Base-by-base conservation (phyloP, 2,113 vertebrate species). In the Hydrochoerus hydrochaeris region DNA sequence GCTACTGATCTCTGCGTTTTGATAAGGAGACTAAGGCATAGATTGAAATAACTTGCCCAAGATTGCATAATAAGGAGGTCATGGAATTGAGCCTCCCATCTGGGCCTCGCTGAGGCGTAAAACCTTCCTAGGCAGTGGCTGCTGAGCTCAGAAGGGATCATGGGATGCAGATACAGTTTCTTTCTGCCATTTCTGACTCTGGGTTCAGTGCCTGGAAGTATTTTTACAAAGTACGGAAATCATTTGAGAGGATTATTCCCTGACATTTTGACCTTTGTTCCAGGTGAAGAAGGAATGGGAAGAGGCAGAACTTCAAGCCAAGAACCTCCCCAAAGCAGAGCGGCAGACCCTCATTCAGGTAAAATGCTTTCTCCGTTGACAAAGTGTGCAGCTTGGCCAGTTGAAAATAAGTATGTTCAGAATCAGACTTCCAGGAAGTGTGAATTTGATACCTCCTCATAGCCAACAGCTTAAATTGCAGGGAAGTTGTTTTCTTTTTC, bases 251-350 rank as follows among this genome's bases (percentile, higher is more conserved):
- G 32, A 71, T 77, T 44, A 41, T 81, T 93, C 54, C 65, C 80
- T 95, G 85, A 13, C 83, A 81, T 77, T 82, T 58, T 94, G 84
- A 22, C 58, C 78, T 95, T 85, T 96, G 22, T 95, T 58, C 78
- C 94, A 99, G 99, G 99, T 99, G 78, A 99, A 99, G 97, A 99
- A 99, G 96, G 99, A 99, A 91, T 99, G 99, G 99, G 99, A 99
- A 96, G 99, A 99, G 94, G 99, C 99, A 6, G 99, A 99, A 80
- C 99, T 98, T 94, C 99, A 99, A 98, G 99, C 99, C 0, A 99
- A 99, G 97, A 99, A 99, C 97, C 99, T 99, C 82, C 99, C 99
- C 78, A 99, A 99, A 98, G 99, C 99, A 60, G 99, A 99, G 98
- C 99, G 99, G 94, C 99, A 99, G 98, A 99, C 99, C 38, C 98